phyloP scores from a whole-genome alignment of 2,888 invertebrate species.

The Sialis lutaria region DNA sequence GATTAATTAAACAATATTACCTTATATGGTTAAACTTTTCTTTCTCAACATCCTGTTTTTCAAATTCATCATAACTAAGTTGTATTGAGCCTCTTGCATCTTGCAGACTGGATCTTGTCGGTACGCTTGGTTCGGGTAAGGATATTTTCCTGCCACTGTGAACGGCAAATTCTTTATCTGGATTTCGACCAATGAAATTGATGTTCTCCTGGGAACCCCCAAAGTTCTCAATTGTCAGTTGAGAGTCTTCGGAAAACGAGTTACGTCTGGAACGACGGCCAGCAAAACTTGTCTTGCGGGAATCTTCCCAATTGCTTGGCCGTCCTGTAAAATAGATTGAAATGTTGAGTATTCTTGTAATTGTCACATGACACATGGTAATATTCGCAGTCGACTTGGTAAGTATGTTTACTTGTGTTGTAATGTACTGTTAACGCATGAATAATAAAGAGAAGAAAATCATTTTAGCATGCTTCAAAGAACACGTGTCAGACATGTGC shows the following conservation, averaged over 20 bases:
- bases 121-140: slow-evolving; percentile 33
- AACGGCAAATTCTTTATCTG: slow-evolving; percentile 51
- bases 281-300: slow-evolving; percentile 52
- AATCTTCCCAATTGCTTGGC: slow-evolving; percentile 72
- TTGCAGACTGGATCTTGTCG: slow-evolving; percentile 55
- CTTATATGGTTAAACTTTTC: slow-evolving; percentile 30
- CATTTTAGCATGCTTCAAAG: too few species aligned
- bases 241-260: slow-evolving; percentile 72
- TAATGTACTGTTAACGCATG: too few species aligned
- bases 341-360: too few species aligned
- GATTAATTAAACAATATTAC: slow-evolving; percentile 20
- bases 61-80: slow-evolving; percentile 22
- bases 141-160: slow-evolving; percentile 27
- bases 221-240: slow-evolving; percentile 82
- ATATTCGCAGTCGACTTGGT: too few species aligned
- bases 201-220: slow-evolving; percentile 82
- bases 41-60: slow-evolving; percentile 30
- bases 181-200: slow-evolving; percentile 68
- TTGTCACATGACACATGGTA: too few species aligned
- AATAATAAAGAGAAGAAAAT: too few species aligned
- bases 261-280: slow-evolving; percentile 72
- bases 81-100: slow-evolving; percentile 41
- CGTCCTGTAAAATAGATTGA: slow-evolving; percentile 38
- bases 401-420: too few species aligned
- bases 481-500: too few species aligned